A percentile compares a stretch with the other conserved stretches of the same genome.
Conservation (phyloP, 2,797 vertebrate genomes). For the Alosa sapidissima region DNA sequence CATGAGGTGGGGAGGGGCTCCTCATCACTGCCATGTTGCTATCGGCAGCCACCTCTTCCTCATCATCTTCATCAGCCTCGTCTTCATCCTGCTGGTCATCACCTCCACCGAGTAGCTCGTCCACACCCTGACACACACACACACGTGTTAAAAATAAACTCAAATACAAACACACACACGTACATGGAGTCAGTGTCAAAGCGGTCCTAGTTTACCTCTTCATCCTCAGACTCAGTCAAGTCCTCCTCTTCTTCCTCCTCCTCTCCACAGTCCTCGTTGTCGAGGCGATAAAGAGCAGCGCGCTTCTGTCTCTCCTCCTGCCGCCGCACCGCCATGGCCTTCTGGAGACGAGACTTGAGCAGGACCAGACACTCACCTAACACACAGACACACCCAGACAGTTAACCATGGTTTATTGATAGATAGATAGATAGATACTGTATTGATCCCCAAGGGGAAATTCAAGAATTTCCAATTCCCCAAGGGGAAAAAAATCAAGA, state of each 20-base stretch:
- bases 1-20: slow-evolving; percentile 62
- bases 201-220: slow-evolving; percentile 64
- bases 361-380: slow-evolving; percentile 87
- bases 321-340: slow-evolving; percentile 90
- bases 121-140: slow-evolving; percentile 69
- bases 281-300: slow-evolving; percentile 83
- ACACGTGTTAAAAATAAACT: background rate
- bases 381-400: background rate
- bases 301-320: slow-evolving; percentile 84
- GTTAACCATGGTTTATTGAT: background rate
- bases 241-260: slow-evolving; percentile 87
- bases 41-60: slow-evolving; percentile 51
- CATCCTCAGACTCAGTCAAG: slow-evolving; percentile 88
- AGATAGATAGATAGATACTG: too few relatives aligned
- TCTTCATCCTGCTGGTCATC: slow-evolving; percentile 52
- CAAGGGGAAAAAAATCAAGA: too few relatives aligned
- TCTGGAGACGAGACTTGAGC: slow-evolving; percentile 91
- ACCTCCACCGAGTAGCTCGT: slow-evolving; percentile 79
- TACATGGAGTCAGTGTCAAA: background rate
- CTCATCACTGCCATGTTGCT: slow-evolving; percentile 36
- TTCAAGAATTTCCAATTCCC: too few relatives aligned
- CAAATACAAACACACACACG: background rate
- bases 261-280: slow-evolving; percentile 90
- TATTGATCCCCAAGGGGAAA: too few relatives aligned
- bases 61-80: slow-evolving; percentile 62